Evolutionary conservation across 1,140 invertebrate genomes (phyloP).

Genomic region (Leucophenga varia): DNA sequence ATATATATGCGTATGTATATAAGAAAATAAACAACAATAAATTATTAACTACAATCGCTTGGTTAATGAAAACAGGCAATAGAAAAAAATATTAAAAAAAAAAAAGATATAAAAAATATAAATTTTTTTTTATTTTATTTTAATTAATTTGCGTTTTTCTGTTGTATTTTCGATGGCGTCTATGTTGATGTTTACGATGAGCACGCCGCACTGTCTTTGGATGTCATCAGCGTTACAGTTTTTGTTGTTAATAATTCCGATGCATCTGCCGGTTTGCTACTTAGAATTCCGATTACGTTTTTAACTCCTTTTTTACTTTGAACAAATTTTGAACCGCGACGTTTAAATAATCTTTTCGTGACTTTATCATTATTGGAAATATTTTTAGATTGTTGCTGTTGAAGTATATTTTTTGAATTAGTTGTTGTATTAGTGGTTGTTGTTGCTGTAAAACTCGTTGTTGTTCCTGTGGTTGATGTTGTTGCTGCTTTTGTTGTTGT

Average conservation of each 20-base stretch:
- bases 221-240: no score
- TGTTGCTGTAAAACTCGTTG: not conserved
- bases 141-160: slow-evolving; percentile 13
- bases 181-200: no score
- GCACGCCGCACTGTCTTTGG: no score
- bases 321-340: not conserved
- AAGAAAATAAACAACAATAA: not conserved
- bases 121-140: not conserved
- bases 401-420: not conserved
- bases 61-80: no score
- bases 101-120: not conserved
- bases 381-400: slow-evolving; percentile 1
- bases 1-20: not conserved
- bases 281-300: slow-evolving; percentile 14
- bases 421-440: not conserved
- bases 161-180: no score
- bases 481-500: slow-evolving; percentile 4
- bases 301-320: slow-evolving; percentile 3
- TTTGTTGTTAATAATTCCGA: slow-evolving; percentile 30
- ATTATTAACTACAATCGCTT: not conserved
- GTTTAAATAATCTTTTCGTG: not conserved
- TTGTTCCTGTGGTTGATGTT: slow-evolving; percentile 2
- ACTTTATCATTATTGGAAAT: not conserved
- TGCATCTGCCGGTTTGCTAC: slow-evolving; percentile 22
- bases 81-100: not conserved